Conservation (phyloP, 2,888 invertebrate species). For the Nebria brevicollis region DNA sequence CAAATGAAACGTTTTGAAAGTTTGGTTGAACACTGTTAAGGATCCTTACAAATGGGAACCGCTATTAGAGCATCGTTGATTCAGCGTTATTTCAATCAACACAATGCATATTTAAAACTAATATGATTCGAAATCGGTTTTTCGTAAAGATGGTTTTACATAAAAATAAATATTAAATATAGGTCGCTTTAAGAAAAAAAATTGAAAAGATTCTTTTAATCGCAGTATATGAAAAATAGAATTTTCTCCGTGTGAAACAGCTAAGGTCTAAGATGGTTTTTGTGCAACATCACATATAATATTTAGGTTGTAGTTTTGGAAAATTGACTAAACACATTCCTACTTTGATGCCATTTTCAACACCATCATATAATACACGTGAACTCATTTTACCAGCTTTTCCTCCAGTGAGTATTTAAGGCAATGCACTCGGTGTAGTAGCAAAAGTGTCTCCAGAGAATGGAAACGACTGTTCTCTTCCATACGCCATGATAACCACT, state of each 20-base stretch:
- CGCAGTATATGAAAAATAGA: no score
- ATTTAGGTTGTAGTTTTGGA: not conserved
- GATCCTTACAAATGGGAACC: no score
- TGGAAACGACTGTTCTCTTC: not conserved
- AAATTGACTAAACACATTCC: not conserved
- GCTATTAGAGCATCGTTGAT: no score
- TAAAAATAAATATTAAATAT: no score
- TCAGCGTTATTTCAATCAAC: no score
- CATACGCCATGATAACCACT: constrained; percentile 10
- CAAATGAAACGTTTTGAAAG: no score
- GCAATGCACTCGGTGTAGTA: constrained; percentile 12
- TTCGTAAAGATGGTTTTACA: no score
- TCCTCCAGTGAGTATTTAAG: constrained; percentile 21
- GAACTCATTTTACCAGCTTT: not conserved
- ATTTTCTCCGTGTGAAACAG: not conserved
- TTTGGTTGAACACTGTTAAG: no score
- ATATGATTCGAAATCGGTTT: no score
- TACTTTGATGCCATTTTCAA: not conserved
- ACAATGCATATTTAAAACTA: no score
- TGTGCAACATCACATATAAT: constrained; percentile 11
- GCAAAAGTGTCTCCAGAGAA: constrained; percentile 16
- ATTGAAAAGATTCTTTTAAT: no score
- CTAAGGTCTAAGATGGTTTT: not conserved
- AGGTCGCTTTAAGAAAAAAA: no score
- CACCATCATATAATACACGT: not conserved